These are phyloP conservation scores for Cyclina sinensis DNA, from an alignment of 1,140 invertebrate species.

Conservation along the genomic window DNA sequence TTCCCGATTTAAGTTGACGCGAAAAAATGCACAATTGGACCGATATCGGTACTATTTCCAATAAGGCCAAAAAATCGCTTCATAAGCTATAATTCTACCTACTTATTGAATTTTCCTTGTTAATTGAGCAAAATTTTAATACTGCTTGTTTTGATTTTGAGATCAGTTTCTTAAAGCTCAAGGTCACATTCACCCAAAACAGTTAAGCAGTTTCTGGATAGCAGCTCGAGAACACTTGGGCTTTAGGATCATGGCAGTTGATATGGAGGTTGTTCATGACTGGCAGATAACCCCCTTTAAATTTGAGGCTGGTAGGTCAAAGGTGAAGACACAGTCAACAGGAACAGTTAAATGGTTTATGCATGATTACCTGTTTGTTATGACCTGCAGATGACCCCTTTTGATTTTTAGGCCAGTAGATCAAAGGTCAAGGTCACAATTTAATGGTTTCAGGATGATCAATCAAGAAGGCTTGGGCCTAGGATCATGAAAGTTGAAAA, in stretches of 20 bases:
- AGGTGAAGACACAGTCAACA: constrained; percentile 13
- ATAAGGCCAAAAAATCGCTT: constrained; percentile 14
- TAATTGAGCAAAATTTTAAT: constrained; percentile 7
- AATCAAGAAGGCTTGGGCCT: too few species aligned
- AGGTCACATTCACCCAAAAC: constrained; percentile 14
- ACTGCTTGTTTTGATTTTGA: constrained; percentile 28
- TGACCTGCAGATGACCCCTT: not conserved
- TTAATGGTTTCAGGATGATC: too few species aligned
- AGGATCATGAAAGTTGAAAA: too few species aligned
- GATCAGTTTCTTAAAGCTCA: constrained; percentile 16
- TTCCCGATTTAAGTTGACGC: constrained; percentile 18
- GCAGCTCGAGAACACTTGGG: constrained; percentile 11
- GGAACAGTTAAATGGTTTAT: constrained; percentile 13
- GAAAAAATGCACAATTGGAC: constrained; percentile 21
- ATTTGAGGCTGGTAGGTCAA: constrained; percentile 26
- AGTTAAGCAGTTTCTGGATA: constrained; percentile 7
- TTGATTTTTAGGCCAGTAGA: too few species aligned
- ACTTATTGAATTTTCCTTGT: constrained; percentile 25
- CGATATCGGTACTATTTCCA: constrained; percentile 15
- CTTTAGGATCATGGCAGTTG: constrained; percentile 19
- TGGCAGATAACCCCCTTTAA: constrained; percentile 22
- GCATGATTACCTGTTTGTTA: too few species aligned
- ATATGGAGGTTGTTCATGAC: constrained; percentile 26
- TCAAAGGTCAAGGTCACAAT: too few species aligned
- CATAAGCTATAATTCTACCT: constrained; percentile 28